Evolutionary conservation across 2,113 vertebrate genomes (phyloP).

Genomic region (Myanophis thanlyinensis): DNA sequence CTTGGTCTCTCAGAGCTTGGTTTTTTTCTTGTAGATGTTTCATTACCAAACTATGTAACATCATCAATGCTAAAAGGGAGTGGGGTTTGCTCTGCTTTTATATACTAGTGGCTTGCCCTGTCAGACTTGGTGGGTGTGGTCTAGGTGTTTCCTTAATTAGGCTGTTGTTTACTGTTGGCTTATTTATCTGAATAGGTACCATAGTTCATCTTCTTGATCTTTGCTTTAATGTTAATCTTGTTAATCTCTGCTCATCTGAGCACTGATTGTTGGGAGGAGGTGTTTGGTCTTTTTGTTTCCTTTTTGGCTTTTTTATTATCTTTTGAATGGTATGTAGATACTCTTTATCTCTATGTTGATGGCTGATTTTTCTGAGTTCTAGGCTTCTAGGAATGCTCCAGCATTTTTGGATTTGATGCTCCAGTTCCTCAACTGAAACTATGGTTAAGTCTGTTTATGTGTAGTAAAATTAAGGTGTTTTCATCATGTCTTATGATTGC

Average conservation of each 20-base stretch:
- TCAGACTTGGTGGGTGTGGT: neutral
- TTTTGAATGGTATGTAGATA: neutral
- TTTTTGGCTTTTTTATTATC: neutral
- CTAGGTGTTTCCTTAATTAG: neutral
- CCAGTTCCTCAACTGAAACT: neutral
- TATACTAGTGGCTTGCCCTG: neutral
- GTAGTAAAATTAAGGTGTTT: neutral
- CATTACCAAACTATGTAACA: neutral
- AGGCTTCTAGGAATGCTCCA: neutral
- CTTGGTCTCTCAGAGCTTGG: neutral
- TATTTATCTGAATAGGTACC: neutral
- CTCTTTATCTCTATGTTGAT: neutral
- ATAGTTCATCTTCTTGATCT: neutral
- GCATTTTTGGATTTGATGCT: neutral
- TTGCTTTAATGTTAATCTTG: neutral
- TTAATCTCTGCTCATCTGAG: neutral
- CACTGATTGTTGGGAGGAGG: neutral
- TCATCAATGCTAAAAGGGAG: neutral
- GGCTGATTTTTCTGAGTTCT: neutral
- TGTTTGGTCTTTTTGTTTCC: neutral
- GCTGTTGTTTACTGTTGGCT: neutral
- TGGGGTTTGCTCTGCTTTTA: neutral
- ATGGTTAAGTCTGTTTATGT: neutral
- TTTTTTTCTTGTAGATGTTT: neutral
- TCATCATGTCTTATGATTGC: neutral